Evolutionary conservation across 2,797 vertebrate genomes (phyloP).

Genomic region (Choloepus didactylus): DNA sequence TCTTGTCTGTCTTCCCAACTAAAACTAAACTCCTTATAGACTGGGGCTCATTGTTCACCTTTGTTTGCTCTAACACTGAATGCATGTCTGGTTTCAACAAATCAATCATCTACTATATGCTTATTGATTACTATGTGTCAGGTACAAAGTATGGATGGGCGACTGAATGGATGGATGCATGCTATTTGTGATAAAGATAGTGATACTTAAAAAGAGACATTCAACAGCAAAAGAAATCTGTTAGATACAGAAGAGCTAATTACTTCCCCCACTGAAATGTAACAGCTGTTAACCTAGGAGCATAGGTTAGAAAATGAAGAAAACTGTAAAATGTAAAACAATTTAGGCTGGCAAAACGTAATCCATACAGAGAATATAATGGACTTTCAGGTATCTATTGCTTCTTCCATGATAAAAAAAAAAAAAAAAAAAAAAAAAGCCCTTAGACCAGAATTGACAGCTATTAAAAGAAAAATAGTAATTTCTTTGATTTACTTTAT

Average conservation of each 20-base stretch:
- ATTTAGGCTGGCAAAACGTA: not conserved
- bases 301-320: not conserved
- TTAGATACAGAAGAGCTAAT: not conserved
- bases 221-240: not conserved
- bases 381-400: not conserved
- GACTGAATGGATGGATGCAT: not conserved
- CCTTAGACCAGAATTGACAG: not conserved
- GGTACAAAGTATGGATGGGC: too few relatives aligned
- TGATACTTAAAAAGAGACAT: not conserved
- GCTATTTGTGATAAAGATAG: not conserved
- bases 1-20: not conserved
- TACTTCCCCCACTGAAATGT: not conserved
- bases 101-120: not conserved
- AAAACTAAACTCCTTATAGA: not conserved
- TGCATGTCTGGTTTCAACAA: not conserved
- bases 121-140: not conserved
- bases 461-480: not conserved
- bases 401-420: not conserved
- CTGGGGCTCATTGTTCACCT: not conserved
- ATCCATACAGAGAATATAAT: not conserved
- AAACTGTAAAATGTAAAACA: conserved; percentile 10
- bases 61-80: not conserved
- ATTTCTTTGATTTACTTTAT: not conserved
- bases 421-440: not conserved
- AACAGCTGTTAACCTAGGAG: not conserved